Evolutionary conservation across 2,113 vertebrate species (phyloP), one percentile per base, ranked within the genome.

Genomic region (Eidolon helvum): DNA sequence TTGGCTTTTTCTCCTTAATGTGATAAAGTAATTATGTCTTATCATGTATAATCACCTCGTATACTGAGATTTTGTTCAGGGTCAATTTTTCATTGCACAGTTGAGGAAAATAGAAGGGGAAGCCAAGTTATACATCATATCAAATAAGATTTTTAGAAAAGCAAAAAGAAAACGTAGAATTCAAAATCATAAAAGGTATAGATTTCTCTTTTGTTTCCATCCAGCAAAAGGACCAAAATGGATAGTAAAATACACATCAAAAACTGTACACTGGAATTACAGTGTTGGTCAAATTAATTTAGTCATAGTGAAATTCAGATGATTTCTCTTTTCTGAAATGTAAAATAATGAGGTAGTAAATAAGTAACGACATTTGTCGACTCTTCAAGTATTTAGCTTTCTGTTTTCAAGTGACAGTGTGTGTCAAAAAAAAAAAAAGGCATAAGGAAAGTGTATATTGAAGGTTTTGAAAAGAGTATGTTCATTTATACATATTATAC

Each of bases 381-480:
- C 50, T 90, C 4, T 74, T 96, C 43, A 87, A 48, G 10, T 53
- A 85, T 66, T 83, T 87, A 50, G 6, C 28, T 94, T 96, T 94
- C 57, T 77, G 5, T 69, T 90, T 85, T 68, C 16, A 65, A 87
- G 10, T 85, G 53, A 87, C 43, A 83, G 22, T 50, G 0, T 2
- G 38, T 90, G 63, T 85, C 91, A 95, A 96, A 96, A 95, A 80
- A 96, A 95, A 80, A 80, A 92, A 94, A 19, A 92, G 12, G 11
- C 38, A 80, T 35, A 55, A 71, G 5, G 18, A 87, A 84, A 57
- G 12, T 65, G 72, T 26, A 61, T 38, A 79, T 24, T 18, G 57
- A 83, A 65, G 1, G 2, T 78, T 97, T 90, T 71, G 16, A 65
- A 91, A 91, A 77, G 3, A 57, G 7, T 21, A 40, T 77, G 5